phyloP scores from a whole-genome alignment of 2,113 vertebrate species.

The Pachyramphus minor region DNA sequence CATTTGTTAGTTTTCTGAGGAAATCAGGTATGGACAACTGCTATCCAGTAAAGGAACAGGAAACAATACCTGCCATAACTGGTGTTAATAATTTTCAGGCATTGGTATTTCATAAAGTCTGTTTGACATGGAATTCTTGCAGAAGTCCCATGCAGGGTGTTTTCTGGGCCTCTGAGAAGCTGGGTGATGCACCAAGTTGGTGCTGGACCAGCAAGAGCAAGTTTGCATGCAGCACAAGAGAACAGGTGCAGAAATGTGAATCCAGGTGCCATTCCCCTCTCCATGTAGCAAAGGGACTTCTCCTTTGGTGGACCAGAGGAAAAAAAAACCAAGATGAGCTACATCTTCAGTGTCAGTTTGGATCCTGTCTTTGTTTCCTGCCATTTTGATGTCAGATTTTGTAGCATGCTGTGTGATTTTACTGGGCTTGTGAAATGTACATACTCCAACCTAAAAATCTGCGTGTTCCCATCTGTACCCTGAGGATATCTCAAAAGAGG shows the following conservation, averaged over 20 bases:
- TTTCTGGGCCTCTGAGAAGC: neutral
- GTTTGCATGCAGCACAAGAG: neutral
- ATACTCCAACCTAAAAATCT: constrained; percentile 18
- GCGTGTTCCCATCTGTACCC: constrained; percentile 16
- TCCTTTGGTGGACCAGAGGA: neutral
- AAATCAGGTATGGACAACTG: neutral
- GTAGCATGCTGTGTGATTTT: neutral
- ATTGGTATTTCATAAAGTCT: neutral
- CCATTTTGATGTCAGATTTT: neutral
- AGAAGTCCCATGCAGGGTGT: neutral
- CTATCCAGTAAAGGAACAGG: neutral
- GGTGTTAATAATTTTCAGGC: neutral
- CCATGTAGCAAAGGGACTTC: neutral
- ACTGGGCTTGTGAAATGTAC: neutral
- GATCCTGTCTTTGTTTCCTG: neutral
- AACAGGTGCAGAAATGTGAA: neutral
- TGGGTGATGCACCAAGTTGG: neutral
- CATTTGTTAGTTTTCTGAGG: neutral
- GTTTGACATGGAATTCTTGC: neutral
- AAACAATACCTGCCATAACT: neutral
- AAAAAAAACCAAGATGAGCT: neutral
- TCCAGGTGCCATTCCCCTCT: neutral
- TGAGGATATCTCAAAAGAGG: constrained; percentile 39
- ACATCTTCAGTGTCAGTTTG: neutral
- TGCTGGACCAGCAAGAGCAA: neutral